These are phyloP conservation scores for Aphodius granarius DNA, from an alignment of 2,888 invertebrate species.

Conservation along the genomic window DNA sequence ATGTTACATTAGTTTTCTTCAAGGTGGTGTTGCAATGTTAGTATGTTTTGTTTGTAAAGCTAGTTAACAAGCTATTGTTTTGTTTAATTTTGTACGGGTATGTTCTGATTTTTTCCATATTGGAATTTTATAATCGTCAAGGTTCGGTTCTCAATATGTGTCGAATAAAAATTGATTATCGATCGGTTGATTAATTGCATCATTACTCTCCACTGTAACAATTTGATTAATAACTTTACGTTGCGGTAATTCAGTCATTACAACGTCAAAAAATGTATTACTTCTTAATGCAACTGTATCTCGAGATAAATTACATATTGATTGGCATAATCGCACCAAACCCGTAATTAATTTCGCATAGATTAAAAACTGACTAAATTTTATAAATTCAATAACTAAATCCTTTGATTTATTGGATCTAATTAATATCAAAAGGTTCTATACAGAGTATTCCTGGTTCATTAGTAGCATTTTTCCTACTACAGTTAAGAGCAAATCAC, in stretches of 20 bases:
- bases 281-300: background rate
- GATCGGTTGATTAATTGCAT: background rate
- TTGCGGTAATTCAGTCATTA: background rate
- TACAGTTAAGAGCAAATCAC: too few species aligned
- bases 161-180: background rate
- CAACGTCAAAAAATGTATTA: background rate
- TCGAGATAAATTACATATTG: background rate
- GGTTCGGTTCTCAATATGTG: background rate
- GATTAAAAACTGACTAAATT: background rate
- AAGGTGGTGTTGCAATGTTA: background rate
- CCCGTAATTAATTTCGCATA: background rate
- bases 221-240: background rate
- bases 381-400: background rate
- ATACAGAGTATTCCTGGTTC: too few species aligned
- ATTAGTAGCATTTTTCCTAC: too few species aligned
- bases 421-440: too few species aligned
- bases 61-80: background rate
- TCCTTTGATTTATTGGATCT: background rate
- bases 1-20: constrained; percentile 1
- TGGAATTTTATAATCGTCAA: background rate
- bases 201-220: too few species aligned
- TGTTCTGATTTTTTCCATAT: background rate
- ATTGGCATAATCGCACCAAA: background rate
- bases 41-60: background rate
- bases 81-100: background rate